Percentiles rank a stretch among this genome's conserved stretches.
These are phyloP conservation scores for Torymus texanus DNA, from an alignment of 2,888 invertebrate species.

Conservation along the genomic window DNA sequence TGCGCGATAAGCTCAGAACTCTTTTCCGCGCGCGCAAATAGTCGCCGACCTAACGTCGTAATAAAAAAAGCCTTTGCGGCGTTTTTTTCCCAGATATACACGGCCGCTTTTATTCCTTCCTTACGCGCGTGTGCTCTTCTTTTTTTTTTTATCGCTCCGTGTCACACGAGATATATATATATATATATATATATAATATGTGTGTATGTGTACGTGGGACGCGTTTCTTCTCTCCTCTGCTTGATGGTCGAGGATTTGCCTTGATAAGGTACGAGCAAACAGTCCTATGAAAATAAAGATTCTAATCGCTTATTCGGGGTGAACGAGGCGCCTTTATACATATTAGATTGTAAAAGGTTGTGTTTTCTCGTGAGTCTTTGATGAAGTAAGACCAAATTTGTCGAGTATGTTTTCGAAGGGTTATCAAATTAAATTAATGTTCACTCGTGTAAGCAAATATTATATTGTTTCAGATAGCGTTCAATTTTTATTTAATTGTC, in stretches of 20 bases:
- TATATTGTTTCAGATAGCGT: too few species aligned
- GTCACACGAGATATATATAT: too few species aligned
- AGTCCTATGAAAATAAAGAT: conserved; percentile 38
- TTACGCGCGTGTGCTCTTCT: background rate
- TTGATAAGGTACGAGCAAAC: conserved; percentile 36
- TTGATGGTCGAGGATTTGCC: conserved; percentile 1
- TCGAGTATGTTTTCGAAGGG: too few species aligned
- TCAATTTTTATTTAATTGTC: too few species aligned
- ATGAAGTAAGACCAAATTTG: background rate
- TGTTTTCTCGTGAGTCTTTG: background rate
- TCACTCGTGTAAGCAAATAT: too few species aligned
- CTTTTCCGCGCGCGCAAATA: conserved; percentile 15
- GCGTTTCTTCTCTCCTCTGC: background rate
- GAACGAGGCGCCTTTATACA: conserved; percentile 8
- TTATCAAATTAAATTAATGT: too few species aligned
- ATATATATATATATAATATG: too few species aligned
- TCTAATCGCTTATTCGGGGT: background rate
- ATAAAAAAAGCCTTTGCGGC: conserved; percentile 14
- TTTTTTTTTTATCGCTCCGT: too few species aligned
- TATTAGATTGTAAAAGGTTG: background rate
- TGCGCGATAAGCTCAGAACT: conserved; percentile 11
- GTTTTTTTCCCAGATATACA: background rate
- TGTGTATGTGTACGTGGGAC: background rate
- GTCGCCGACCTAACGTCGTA: conserved; percentile 14
- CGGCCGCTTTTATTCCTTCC: conserved; percentile 14